Percentiles rank a stretch among this genome's conserved stretches.
Conservation (phyloP, 2,113 vertebrate genomes). For the Corynorhinus townsendii region DNA sequence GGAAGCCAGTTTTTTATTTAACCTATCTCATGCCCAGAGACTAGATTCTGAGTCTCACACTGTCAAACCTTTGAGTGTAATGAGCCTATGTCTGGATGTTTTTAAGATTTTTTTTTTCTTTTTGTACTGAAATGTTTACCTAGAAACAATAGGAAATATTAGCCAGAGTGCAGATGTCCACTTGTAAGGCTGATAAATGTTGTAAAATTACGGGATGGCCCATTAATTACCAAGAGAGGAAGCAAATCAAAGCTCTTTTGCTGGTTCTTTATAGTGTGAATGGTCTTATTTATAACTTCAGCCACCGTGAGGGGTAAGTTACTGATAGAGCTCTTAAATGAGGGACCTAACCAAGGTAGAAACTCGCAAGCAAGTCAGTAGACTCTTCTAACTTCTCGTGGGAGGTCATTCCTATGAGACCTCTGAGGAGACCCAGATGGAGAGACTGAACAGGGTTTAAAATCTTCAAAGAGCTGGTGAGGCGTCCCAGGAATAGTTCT, state of each 20-base stretch:
- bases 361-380: neutral
- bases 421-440: neutral
- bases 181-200: neutral
- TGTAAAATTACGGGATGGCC: neutral
- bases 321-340: neutral
- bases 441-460: slow-evolving; percentile 25
- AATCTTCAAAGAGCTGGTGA: slow-evolving; percentile 26
- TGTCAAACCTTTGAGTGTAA: neutral
- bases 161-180: neutral
- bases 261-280: neutral
- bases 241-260: neutral
- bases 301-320: neutral
- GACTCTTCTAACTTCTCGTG: neutral
- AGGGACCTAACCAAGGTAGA: neutral
- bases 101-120: slow-evolving; percentile 16
- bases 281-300: slow-evolving; percentile 28
- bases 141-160: slow-evolving; percentile 43
- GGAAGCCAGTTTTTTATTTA: neutral
- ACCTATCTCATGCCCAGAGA: neutral
- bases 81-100: neutral
- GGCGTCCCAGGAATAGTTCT: neutral
- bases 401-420: neutral
- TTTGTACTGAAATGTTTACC: slow-evolving; percentile 26
- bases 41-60: slow-evolving; percentile 8
- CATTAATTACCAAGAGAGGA: slow-evolving; percentile 18